Evolutionary conservation across 37 sponge, comb jelly and placozoan species (phyloP).

Genomic region (Aplysina aerophoba): DNA sequence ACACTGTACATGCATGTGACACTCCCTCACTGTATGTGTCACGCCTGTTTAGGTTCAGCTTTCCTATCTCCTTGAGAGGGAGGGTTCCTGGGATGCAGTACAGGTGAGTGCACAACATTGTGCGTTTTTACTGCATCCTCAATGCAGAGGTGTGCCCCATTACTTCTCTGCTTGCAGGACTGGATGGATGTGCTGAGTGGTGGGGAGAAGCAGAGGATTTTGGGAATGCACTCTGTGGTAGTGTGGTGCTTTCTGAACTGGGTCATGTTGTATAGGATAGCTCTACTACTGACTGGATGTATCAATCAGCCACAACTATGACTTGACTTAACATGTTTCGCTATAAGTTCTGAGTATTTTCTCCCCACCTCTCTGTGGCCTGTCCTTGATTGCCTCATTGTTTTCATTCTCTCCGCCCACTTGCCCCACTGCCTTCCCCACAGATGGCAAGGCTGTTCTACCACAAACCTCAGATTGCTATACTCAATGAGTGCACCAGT

Average conservation of each 20-base stretch:
- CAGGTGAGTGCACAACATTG: conserved; percentile 36
- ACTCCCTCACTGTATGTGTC: no score
- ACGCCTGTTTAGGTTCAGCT: conserved; percentile 70
- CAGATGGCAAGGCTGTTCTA: conserved; percentile 96
- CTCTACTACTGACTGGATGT: neutral
- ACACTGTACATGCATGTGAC: no score
- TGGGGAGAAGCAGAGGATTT: conserved; percentile 95
- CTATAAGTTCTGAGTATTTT: no score
- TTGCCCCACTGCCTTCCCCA: neutral
- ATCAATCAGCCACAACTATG: no score
- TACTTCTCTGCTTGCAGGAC: conserved; percentile 55
- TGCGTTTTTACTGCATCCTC: neutral
- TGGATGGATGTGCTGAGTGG: conserved; percentile 98
- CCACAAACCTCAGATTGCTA: conserved; percentile 94
- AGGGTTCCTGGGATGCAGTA: conserved; percentile 82
- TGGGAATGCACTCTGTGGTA: conserved; percentile 38
- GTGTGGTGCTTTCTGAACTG: no score
- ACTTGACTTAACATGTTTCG: no score
- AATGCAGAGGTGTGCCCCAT: neutral
- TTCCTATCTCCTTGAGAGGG: conserved; percentile 77
- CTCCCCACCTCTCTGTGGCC: no score
- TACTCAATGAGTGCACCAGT: conserved; percentile 97
- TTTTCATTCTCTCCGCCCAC: neutral
- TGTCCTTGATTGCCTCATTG: neutral
- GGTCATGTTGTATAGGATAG: no score